Conservation (phyloP, 2,888 invertebrate genomes). For the Hydraecia micacea region DNA sequence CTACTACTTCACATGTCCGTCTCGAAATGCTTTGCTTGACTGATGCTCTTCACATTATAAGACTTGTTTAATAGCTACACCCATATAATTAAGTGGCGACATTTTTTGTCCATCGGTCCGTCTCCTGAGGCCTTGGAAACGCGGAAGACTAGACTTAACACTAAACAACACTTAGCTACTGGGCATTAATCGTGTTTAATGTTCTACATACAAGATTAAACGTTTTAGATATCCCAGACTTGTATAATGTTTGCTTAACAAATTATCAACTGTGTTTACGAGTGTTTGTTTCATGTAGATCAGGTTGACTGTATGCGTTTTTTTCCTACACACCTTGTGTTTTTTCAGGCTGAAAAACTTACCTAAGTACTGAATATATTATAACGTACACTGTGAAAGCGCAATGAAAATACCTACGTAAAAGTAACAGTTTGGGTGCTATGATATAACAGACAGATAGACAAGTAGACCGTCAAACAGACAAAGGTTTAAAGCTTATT, state of each 20-base stretch:
- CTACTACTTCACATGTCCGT: background rate
- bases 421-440: background rate
- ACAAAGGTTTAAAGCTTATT: conserved; percentile 18
- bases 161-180: conserved; percentile 75
- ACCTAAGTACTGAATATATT: background rate
- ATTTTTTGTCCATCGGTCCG: conserved; percentile 73
- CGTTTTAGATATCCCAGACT: conserved; percentile 23
- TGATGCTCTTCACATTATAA: background rate
- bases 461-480: conserved; percentile 29
- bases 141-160: conserved; percentile 76
- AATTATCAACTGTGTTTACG: conserved; percentile 20
- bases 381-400: background rate
- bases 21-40: background rate
- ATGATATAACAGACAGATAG: conserved; percentile 1
- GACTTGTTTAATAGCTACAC: conserved; percentile 17
- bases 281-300: background rate
- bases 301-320: too few species aligned
- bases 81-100: conserved; percentile 62
- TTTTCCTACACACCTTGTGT: background rate
- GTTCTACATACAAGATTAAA: conserved; percentile 55
- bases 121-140: conserved; percentile 78
- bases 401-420: background rate
- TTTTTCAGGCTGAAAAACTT: background rate
- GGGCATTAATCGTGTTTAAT: conserved; percentile 51
- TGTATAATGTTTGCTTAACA: conserved; percentile 20